phyloP scores from a whole-genome alignment of 2,888 invertebrate species.

The Arrhopalites spinosus region DNA sequence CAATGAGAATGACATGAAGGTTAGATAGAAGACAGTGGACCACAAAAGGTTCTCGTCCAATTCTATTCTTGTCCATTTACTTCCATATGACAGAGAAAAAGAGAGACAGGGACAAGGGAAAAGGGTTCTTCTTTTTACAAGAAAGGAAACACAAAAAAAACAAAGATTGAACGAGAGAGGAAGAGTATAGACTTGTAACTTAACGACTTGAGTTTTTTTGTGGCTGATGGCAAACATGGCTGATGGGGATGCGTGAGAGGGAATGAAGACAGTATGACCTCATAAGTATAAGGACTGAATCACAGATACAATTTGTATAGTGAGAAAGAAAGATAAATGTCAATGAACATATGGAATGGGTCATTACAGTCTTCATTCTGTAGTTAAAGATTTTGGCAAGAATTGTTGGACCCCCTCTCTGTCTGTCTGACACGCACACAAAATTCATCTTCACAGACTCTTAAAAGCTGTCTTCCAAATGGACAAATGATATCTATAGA shows the following conservation, averaged over 20 bases:
- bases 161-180: neutral
- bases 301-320: neutral
- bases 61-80: too few species aligned
- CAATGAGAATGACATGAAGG: neutral
- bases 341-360: constrained; percentile 31
- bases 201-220: neutral
- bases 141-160: neutral
- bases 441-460: neutral
- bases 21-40: too few species aligned
- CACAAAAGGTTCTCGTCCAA: too few species aligned
- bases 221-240: constrained; percentile 4
- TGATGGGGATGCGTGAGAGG: neutral
- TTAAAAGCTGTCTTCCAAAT: constrained; percentile 7
- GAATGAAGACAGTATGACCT: neutral
- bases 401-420: neutral
- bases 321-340: constrained; percentile 14
- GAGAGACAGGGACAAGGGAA: too few species aligned
- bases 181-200: neutral
- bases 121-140: too few species aligned
- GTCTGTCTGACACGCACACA: neutral
- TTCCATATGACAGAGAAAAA: too few species aligned
- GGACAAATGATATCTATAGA: constrained; percentile 35
- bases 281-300: neutral
- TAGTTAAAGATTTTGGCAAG: neutral
- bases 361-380: constrained; percentile 21